These are phyloP conservation scores for Drosophila paulistorum DNA, from an alignment of 1,140 invertebrate genomes.

Conservation along the genomic window DNA sequence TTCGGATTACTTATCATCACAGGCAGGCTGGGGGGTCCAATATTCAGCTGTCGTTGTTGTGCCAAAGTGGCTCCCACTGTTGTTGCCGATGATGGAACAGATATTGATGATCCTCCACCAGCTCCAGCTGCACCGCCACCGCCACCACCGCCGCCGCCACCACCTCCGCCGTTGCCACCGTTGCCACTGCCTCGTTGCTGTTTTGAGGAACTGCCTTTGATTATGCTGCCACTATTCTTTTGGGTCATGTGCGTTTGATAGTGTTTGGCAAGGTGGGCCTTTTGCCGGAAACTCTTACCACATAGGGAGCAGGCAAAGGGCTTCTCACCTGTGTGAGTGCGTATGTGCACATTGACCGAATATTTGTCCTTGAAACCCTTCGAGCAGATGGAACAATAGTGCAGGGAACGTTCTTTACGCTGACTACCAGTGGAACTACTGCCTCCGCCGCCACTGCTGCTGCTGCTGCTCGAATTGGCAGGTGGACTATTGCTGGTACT, in stretches of 20 bases:
- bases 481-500: constrained; percentile 71
- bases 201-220: constrained; percentile 68
- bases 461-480: constrained; percentile 63
- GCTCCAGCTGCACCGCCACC: neutral
- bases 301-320: constrained; percentile 94
- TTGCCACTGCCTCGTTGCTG: constrained; percentile 54
- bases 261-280: constrained; percentile 98
- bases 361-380: constrained; percentile 97
- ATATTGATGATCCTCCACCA: neutral
- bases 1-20: constrained; percentile 69
- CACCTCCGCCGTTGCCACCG: neutral
- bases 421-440: constrained; percentile 70
- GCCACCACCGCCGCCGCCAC: neutral
- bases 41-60: constrained; percentile 52
- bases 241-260: constrained; percentile 96
- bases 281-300: constrained; percentile 96
- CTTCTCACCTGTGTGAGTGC: constrained; percentile 94
- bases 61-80: constrained; percentile 20
- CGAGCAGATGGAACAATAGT: constrained; percentile 95
- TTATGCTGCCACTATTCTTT: constrained; percentile 84
- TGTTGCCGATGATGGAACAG: constrained; percentile 10
- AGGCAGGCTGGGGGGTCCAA: constrained; percentile 37
- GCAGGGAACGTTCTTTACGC: constrained; percentile 92
- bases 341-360: constrained; percentile 95
- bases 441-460: constrained; percentile 63